Conservation (phyloP, 1,140 invertebrate genomes). For the Leptinotarsa defecta region DNA sequence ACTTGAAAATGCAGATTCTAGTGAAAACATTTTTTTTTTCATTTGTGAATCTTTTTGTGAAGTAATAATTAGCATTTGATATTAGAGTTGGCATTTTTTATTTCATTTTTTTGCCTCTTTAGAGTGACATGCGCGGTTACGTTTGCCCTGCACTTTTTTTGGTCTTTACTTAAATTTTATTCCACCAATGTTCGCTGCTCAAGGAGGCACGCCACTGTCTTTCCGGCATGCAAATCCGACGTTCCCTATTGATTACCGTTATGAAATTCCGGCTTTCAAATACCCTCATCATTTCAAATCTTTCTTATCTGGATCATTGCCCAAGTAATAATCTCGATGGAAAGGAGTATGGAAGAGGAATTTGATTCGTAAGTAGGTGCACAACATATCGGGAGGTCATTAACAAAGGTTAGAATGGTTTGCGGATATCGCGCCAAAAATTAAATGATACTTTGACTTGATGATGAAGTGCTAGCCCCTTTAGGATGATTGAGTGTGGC, state of each 20-base stretch:
- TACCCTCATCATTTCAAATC: conserved; percentile 12
- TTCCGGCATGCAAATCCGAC: conserved; percentile 38
- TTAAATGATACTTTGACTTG: conserved; percentile 28
- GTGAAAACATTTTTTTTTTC: too few species aligned
- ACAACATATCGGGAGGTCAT: background rate
- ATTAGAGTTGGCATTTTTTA: too few species aligned
- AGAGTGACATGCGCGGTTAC: too few species aligned
- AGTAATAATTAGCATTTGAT: too few species aligned
- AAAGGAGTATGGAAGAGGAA: too few species aligned
- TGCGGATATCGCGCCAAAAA: background rate
- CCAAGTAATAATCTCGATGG: background rate
- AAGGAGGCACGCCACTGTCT: background rate
- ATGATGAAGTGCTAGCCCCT: too few species aligned
- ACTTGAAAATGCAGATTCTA: too few species aligned
- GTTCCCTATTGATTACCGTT: conserved; percentile 34
- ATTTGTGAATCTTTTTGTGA: too few species aligned
- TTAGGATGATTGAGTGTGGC: background rate
- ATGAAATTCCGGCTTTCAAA: conserved; percentile 32
- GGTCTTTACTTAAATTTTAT: too few species aligned
- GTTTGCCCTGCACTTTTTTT: too few species aligned
- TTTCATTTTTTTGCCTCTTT: too few species aligned
- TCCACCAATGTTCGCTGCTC: too few species aligned
- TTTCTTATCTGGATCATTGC: background rate
- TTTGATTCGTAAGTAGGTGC: background rate
- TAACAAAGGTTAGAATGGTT: background rate